Evolutionary conservation across 2,888 invertebrate species (phyloP).

Genomic region (Stenoptilia bipunctidactyla): DNA sequence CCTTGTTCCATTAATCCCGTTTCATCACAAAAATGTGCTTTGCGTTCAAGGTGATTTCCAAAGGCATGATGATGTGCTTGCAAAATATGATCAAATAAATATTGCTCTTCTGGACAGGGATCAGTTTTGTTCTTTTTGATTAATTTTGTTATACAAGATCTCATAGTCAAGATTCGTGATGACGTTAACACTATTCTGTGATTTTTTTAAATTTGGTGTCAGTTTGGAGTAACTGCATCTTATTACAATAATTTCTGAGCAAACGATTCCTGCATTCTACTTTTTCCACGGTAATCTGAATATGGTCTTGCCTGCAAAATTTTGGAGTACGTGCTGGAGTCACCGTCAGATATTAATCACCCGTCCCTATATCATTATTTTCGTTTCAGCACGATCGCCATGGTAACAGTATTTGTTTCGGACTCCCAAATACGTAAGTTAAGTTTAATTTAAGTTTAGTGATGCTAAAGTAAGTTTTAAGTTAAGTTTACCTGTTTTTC

Average conservation of each 20-base stretch:
- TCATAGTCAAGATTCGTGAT: slow-evolving; percentile 1
- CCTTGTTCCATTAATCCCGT: background rate
- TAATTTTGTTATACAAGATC: too few species aligned
- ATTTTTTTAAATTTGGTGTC: slow-evolving; percentile 6
- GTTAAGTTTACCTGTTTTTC: slow-evolving; percentile 1
- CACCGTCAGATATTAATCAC: slow-evolving; percentile 3
- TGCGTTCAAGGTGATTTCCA: background rate
- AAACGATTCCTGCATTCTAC: slow-evolving; percentile 12
- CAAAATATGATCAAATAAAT: background rate
- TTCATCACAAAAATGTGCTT: background rate
- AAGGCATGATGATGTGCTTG: background rate
- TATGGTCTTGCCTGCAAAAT: slow-evolving; percentile 5
- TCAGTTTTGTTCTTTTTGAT: too few species aligned
- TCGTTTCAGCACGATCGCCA: slow-evolving; percentile 1
- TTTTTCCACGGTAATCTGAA: slow-evolving; percentile 9
- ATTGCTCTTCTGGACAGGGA: background rate
- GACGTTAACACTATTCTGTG: slow-evolving; percentile 3
- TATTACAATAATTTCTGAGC: slow-evolving; percentile 8
- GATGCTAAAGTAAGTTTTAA: too few species aligned
- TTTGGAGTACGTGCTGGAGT: slow-evolving; percentile 3
- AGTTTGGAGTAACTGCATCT: slow-evolving; percentile 5
- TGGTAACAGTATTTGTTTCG: background rate
- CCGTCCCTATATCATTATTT: slow-evolving; percentile 2
- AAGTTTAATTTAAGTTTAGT: too few species aligned
- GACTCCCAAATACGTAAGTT: slow-evolving; percentile 1